Conservation (phyloP, 2,797 vertebrate genomes). For the Manis pentadactyla region DNA sequence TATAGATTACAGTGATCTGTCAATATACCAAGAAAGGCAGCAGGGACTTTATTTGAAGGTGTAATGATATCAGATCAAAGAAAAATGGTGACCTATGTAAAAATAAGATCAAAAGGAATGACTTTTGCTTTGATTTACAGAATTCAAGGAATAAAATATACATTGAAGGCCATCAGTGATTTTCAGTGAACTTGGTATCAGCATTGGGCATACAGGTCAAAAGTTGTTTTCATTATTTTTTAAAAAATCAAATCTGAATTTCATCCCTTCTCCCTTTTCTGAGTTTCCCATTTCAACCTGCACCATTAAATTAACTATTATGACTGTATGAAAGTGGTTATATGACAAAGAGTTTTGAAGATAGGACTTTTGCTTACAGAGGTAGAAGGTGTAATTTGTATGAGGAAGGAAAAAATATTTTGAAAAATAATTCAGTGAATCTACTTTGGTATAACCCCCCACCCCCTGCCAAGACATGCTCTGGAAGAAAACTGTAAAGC, state of each 20-base stretch:
- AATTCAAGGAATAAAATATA: slow-evolving; percentile 59
- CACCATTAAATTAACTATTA: not conserved
- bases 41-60: slow-evolving; percentile 50
- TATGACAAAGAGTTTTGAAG: not conserved
- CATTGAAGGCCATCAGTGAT: slow-evolving; percentile 8
- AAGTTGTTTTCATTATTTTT: not conserved
- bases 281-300: not conserved
- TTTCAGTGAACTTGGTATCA: slow-evolving; percentile 43
- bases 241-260: slow-evolving; percentile 47
- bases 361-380: not conserved
- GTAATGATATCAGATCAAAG: slow-evolving; percentile 47
- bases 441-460: not conserved
- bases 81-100: slow-evolving; percentile 44
- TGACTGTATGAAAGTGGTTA: not conserved
- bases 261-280: not conserved
- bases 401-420: not conserved
- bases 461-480: not conserved
- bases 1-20: not conserved
- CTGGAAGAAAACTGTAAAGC: not conserved
- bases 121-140: slow-evolving; percentile 68
- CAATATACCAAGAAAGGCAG: not conserved
- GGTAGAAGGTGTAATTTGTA: not conserved
- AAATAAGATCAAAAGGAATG: slow-evolving; percentile 63
- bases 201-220: not conserved
- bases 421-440: slow-evolving; percentile 30